Conservation (phyloP, 2,888 invertebrate species). For the Ophion obscuratus region DNA sequence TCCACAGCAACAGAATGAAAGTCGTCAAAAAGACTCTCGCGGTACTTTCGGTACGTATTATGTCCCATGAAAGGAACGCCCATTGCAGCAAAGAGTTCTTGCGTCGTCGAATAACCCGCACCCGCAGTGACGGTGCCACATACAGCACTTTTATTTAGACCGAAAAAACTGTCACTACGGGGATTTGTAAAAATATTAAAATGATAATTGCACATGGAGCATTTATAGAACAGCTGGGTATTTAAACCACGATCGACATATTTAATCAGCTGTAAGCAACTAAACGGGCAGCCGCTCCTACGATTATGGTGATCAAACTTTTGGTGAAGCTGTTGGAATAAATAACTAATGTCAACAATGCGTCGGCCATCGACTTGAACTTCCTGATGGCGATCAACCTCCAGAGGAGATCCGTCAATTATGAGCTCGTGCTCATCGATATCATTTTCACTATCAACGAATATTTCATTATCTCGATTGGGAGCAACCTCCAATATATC, state of each 20-base stretch:
- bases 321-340: conserved; percentile 16
- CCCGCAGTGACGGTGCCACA: conserved; percentile 46
- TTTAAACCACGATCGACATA: conserved; percentile 21
- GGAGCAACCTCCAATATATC: too few species aligned
- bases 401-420: too few species aligned
- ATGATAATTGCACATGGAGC: conserved; percentile 13
- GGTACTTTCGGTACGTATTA: conserved; percentile 43
- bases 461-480: too few species aligned
- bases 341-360: conserved; percentile 23
- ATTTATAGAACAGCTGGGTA: conserved; percentile 24
- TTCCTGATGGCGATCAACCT: not conserved
- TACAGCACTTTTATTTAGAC: conserved; percentile 47
- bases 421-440: too few species aligned
- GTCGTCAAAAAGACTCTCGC: not conserved
- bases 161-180: not conserved
- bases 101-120: conserved; percentile 27
- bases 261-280: conserved; percentile 4
- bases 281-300: conserved; percentile 5
- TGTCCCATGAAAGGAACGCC: conserved; percentile 40
- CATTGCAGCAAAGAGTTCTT: conserved; percentile 45
- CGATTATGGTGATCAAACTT: conserved; percentile 22
- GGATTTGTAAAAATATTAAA: conserved; percentile 9
- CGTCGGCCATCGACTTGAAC: conserved; percentile 11
- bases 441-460: too few species aligned
- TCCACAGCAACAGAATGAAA: not conserved